Conservation (phyloP, 2,113 vertebrate genomes). For the Stigmatopora argus region DNA sequence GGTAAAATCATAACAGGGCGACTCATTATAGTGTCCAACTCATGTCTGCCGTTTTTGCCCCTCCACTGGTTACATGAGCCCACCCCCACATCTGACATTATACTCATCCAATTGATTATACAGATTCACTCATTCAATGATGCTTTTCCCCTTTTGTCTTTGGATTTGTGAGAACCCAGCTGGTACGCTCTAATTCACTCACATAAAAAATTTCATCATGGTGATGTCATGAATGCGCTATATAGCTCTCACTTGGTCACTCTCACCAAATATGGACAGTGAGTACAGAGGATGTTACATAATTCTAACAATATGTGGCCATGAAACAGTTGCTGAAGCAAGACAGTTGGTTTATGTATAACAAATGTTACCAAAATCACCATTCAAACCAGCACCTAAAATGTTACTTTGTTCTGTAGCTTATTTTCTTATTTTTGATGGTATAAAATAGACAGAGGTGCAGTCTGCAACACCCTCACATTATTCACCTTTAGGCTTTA, state of each 20-base stretch:
- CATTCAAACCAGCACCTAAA: no score
- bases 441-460: neutral
- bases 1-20: conserved; percentile 6
- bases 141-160: conserved; percentile 30
- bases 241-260: neutral
- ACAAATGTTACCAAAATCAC: no score
- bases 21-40: conserved; percentile 37
- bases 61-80: conserved; percentile 25
- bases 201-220: conserved; percentile 22
- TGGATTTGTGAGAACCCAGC: conserved; percentile 37
- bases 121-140: conserved; percentile 42
- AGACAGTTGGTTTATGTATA: no score
- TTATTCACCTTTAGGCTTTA: conserved; percentile 5
- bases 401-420: no score
- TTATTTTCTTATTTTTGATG: neutral
- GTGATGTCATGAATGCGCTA: conserved; percentile 36
- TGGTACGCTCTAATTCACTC: conserved; percentile 51
- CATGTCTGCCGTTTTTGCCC: conserved; percentile 51
- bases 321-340: no score
- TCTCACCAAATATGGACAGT: conserved; percentile 40
- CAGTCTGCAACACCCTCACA: neutral
- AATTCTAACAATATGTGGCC: conserved; percentile 1
- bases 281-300: conserved; percentile 37
- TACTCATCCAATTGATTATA: conserved; percentile 31
- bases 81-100: conserved; percentile 33